These are phyloP conservation scores for Diorhabda sublineata DNA, from an alignment of 1,140 invertebrate species.

Conservation along the genomic window DNA sequence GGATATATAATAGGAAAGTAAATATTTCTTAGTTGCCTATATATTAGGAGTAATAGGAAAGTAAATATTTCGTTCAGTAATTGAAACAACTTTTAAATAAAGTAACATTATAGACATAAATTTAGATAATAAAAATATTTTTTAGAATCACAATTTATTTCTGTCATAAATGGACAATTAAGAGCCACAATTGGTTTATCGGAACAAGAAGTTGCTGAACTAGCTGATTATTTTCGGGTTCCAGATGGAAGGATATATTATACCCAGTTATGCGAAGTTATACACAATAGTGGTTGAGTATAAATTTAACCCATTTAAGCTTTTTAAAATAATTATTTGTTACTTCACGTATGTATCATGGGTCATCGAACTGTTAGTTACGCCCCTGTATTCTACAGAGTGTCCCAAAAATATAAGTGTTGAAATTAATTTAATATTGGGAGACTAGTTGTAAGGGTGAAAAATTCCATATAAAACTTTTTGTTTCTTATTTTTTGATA, in stretches of 20 bases:
- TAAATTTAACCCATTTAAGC: no score
- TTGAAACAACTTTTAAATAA: no score
- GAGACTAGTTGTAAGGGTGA: not conserved
- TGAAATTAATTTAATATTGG: not conserved
- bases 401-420: not conserved
- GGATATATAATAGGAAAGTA: no score
- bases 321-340: no score
- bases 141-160: constrained; percentile 65
- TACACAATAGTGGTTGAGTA: constrained; percentile 54
- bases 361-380: no score
- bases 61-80: no score
- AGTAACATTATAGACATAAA: no score
- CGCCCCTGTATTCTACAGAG: no score
- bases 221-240: constrained; percentile 68
- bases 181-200: constrained; percentile 59
- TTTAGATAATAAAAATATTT: constrained; percentile 4
- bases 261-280: constrained; percentile 64
- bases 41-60: not conserved
- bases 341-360: no score
- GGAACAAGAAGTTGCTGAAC: constrained; percentile 62
- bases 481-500: no score
- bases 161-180: constrained; percentile 60
- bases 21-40: no score
- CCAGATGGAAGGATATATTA: constrained; percentile 69
- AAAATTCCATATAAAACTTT: no score